Percentiles rank a stretch among this genome's conserved stretches.
phyloP scores from a whole-genome alignment of 1,140 invertebrate species.

The Drosophila kanapiae region DNA sequence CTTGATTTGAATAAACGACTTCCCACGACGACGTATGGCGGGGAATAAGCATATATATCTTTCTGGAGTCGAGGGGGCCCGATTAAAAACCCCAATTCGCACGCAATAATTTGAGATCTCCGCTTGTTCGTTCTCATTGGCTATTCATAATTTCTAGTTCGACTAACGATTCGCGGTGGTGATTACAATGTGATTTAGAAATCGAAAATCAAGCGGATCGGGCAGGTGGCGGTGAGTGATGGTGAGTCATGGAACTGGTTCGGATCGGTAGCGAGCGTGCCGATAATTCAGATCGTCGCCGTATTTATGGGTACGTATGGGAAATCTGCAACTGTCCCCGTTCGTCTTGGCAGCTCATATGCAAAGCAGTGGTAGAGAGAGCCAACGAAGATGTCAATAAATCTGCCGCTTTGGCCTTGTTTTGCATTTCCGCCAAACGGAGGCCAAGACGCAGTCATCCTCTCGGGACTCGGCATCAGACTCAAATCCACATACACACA shows the following conservation, averaged over 20 bases:
- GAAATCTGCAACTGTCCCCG: constrained; percentile 45
- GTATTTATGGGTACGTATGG: constrained; percentile 57
- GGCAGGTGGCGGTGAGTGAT: constrained; percentile 1
- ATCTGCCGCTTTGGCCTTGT: constrained; percentile 81
- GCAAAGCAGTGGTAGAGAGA: constrained; percentile 64
- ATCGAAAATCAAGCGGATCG: constrained; percentile 43
- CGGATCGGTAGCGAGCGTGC: constrained; percentile 49
- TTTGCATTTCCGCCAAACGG: constrained; percentile 81
- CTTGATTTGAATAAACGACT: constrained; percentile 77
- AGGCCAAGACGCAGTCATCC: constrained; percentile 50
- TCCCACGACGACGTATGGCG: constrained; percentile 57
- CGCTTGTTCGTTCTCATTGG: constrained; percentile 33
- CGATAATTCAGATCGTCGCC: constrained; percentile 70
- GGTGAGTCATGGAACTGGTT: constrained; percentile 65
- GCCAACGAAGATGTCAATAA: constrained; percentile 82
- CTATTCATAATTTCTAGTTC: constrained; percentile 81
- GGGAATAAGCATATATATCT: constrained; percentile 16
- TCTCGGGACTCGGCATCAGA: constrained; percentile 8
- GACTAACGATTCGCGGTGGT: constrained; percentile 30
- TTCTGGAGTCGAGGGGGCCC: background rate
- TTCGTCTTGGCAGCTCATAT: constrained; percentile 68
- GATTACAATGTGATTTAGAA: constrained; percentile 65
- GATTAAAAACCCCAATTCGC: constrained; percentile 53
- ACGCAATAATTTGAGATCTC: constrained; percentile 44
- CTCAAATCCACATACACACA: constrained; percentile 55